phyloP scores from a whole-genome alignment of 2,113 vertebrate species.

The Antechinus stuartii region DNA sequence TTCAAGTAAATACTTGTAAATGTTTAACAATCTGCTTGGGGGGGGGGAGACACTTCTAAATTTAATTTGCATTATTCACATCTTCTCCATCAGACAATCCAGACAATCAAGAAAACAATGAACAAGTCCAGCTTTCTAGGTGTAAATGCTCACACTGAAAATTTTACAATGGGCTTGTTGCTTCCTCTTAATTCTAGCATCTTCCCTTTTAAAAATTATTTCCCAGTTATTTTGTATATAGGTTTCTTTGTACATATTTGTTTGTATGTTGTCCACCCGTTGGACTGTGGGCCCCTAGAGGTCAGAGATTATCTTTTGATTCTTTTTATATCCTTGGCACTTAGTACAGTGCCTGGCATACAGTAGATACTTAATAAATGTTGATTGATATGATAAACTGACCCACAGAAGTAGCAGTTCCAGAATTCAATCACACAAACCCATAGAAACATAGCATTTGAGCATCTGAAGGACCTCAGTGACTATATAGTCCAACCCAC shows the following conservation, averaged over 20 bases:
- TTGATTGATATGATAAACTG: not conserved
- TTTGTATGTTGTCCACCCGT: not conserved
- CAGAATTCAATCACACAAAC: not conserved
- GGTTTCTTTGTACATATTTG: not conserved
- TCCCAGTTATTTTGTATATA: not conserved
- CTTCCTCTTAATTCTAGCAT: not conserved
- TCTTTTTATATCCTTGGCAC: not conserved
- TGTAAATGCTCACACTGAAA: not conserved
- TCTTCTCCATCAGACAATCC: not conserved
- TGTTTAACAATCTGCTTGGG: not conserved
- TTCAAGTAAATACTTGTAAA: not conserved
- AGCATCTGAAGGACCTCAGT: not conserved
- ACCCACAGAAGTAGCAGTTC: not conserved
- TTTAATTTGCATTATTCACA: not conserved
- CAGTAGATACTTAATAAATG: not conserved
- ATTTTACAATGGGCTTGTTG: too few species aligned
- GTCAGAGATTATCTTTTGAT: too few species aligned
- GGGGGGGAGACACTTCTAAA: not conserved
- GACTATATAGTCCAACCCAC: not conserved
- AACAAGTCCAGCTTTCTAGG: not conserved
- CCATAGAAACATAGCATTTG: not conserved
- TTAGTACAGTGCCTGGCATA: not conserved
- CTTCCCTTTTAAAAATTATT: not conserved
- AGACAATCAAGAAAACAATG: not conserved
- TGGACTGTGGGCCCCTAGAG: not conserved